These are phyloP conservation scores for Tineola bisselliella DNA, from an alignment of 2,888 invertebrate species.

Conservation along the genomic window DNA sequence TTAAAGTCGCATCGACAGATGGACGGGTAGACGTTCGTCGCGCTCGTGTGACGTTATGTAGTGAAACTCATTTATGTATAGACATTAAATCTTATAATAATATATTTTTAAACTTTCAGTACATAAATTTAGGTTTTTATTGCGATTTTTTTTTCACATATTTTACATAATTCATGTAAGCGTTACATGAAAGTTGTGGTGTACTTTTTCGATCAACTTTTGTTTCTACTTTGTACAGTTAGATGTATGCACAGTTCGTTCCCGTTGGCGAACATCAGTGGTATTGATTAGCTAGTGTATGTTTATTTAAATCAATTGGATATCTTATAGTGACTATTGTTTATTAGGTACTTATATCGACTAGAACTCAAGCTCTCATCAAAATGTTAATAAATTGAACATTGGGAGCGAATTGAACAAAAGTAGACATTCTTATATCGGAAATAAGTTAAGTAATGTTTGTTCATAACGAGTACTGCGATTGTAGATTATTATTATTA, in stretches of 20 bases:
- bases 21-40: background rate
- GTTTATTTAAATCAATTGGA: constrained; percentile 63
- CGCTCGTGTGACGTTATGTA: constrained; percentile 26
- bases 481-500: constrained; percentile 56
- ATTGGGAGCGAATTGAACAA: constrained; percentile 52
- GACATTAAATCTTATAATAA: constrained; percentile 66
- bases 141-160: constrained; percentile 59
- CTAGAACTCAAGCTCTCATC: constrained; percentile 43
- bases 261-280: background rate
- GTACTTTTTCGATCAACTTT: constrained; percentile 20
- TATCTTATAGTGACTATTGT: constrained; percentile 48
- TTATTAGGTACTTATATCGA: constrained; percentile 34
- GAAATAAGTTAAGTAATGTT: constrained; percentile 63
- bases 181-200: constrained; percentile 34
- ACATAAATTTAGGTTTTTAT: constrained; percentile 64
- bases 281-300: constrained; percentile 49
- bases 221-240: constrained; percentile 61
- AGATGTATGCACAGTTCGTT: constrained; percentile 53
- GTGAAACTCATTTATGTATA: constrained; percentile 63
- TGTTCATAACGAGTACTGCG: constrained; percentile 63
- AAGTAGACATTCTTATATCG: constrained; percentile 58
- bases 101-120: constrained; percentile 65
- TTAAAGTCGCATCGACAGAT: constrained; percentile 17
- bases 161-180: constrained; percentile 32
- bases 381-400: constrained; percentile 35